Evolutionary conservation across 2,888 invertebrate genomes (phyloP).

Genomic region (Perdita meconis): DNA sequence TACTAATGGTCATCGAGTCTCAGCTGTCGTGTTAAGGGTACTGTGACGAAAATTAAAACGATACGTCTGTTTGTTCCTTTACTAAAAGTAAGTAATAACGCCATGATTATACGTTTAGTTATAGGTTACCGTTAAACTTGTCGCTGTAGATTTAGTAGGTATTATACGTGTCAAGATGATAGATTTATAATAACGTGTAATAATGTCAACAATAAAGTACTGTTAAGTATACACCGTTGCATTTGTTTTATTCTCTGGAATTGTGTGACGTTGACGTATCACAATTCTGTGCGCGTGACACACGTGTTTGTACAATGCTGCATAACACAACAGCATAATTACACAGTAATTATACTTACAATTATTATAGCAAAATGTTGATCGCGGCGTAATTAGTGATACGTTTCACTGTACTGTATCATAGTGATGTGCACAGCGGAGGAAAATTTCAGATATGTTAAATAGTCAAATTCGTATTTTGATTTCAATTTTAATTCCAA

Average conservation of each 20-base stretch:
- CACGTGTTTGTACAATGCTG: not conserved
- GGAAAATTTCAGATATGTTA: no score
- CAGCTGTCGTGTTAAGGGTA: constrained; percentile 39
- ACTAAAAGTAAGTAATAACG: constrained; percentile 62
- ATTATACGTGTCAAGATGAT: constrained; percentile 80
- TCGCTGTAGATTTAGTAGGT: constrained; percentile 75
- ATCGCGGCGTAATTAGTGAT: no score
- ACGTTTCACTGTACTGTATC: no score
- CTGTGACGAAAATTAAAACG: constrained; percentile 47
- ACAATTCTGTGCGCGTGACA: not conserved
- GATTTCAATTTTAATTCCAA: no score
- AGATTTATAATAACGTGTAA: constrained; percentile 80
- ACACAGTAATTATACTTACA: no score
- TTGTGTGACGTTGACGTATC: not conserved
- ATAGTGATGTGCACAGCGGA: no score
- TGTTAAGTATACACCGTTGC: constrained; percentile 70
- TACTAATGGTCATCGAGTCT: constrained; percentile 47
- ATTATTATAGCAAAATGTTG: no score
- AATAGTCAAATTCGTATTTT: no score
- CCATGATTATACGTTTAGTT: constrained; percentile 71
- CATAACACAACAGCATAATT: no score
- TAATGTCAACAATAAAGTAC: constrained; percentile 78
- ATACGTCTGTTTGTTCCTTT: constrained; percentile 69
- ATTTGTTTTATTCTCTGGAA: not conserved
- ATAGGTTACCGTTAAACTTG: constrained; percentile 69